phyloP scores from a whole-genome alignment of 2,113 vertebrate species.

The Clarias magur region DNA sequence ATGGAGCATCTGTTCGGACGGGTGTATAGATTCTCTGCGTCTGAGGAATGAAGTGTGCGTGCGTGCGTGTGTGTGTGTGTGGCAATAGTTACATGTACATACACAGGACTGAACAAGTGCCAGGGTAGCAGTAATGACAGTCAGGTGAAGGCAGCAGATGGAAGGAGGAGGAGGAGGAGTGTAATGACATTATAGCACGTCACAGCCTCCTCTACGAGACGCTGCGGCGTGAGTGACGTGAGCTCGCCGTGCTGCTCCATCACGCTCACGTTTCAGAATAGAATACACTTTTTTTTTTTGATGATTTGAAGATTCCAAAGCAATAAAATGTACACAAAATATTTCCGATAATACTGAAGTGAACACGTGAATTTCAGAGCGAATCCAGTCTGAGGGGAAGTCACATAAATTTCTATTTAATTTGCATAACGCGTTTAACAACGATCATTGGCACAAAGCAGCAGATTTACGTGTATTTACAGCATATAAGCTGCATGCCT shows the following conservation, averaged over 20 bases:
- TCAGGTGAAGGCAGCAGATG: slow-evolving; percentile 42
- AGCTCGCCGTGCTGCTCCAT: not conserved
- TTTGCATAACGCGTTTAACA: too few species aligned
- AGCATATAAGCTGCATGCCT: not conserved
- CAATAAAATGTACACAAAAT: not conserved
- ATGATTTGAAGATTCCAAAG: not conserved
- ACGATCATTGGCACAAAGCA: too few species aligned
- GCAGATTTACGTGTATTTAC: not conserved
- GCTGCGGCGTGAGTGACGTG: not conserved
- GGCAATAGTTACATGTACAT: not conserved
- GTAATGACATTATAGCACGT: not conserved
- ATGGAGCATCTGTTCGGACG: slow-evolving; percentile 54
- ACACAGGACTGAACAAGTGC: not conserved
- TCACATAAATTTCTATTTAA: too few species aligned
- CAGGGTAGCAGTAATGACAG: slow-evolving; percentile 32
- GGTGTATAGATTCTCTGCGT: not conserved
- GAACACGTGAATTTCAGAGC: not conserved
- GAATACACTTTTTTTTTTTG: not conserved
- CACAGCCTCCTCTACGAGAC: not conserved
- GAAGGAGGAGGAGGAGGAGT: not conserved
- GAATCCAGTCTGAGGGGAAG: too few species aligned
- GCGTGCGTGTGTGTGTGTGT: slow-evolving; percentile 19
- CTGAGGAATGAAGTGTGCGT: not conserved
- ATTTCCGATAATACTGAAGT: not conserved
- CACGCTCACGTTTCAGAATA: not conserved